Percentiles rank a stretch among this genome's conserved stretches.
These are phyloP conservation scores for Lutraria rhynchaena DNA, from an alignment of 1,140 invertebrate species.

Conservation along the genomic window DNA sequence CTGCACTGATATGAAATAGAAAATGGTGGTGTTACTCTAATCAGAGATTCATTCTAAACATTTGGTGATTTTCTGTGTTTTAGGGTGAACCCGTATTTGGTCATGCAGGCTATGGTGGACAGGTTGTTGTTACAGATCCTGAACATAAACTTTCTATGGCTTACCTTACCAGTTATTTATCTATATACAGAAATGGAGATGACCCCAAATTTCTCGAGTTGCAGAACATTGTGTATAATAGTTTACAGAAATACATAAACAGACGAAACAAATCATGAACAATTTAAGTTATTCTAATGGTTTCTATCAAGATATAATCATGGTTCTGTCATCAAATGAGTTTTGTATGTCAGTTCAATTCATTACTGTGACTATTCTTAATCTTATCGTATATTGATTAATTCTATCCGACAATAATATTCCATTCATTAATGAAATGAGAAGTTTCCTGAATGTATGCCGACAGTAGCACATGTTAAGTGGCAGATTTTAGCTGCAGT, in stretches of 20 bases:
- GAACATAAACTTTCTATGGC: slow-evolving; percentile 29
- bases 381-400: too few relatives aligned
- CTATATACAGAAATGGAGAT: slow-evolving; percentile 30
- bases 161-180: slow-evolving; percentile 32
- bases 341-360: too few relatives aligned
- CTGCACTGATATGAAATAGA: too few relatives aligned
- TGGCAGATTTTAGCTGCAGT: too few relatives aligned
- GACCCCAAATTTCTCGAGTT: slow-evolving; percentile 43
- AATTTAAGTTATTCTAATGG: not conserved
- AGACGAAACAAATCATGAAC: too few relatives aligned
- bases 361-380: too few relatives aligned
- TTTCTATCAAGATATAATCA: not conserved
- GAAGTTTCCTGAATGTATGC: too few relatives aligned
- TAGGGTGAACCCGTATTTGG: slow-evolving; percentile 24
- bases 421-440: too few relatives aligned
- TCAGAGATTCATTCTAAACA: too few relatives aligned
- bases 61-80: not conserved
- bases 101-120: slow-evolving; percentile 34
- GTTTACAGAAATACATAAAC: slow-evolving; percentile 36
- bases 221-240: slow-evolving; percentile 53
- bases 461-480: too few relatives aligned
- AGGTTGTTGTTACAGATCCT: slow-evolving; percentile 42
- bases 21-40: too few relatives aligned
- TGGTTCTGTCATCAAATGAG: not conserved
- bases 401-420: too few relatives aligned